Conservation (phyloP, 2,113 vertebrate species). For the Emberiza fucata region DNA sequence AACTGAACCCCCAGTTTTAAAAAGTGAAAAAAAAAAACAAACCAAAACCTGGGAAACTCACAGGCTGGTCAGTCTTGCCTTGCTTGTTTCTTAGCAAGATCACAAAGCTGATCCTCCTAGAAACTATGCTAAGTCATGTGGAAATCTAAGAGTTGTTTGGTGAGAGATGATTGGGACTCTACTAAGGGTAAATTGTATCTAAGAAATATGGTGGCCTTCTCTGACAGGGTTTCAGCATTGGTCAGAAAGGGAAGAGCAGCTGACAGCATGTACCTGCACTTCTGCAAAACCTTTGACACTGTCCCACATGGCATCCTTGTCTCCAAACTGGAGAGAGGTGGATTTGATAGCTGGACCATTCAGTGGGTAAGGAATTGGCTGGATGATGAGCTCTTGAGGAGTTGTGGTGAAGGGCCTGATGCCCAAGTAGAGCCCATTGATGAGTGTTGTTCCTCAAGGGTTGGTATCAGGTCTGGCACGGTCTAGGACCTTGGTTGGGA, state of each 20-base stretch:
- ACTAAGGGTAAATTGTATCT: not conserved
- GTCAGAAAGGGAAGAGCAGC: not conserved
- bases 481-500: not conserved
- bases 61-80: not conserved
- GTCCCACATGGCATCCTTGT: not conserved
- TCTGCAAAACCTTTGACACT: not conserved
- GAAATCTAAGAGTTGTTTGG: not conserved
- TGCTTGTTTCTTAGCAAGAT: not conserved
- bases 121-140: not conserved
- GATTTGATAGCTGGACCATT: not conserved
- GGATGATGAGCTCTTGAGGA: too few relatives aligned
- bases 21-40: not conserved
- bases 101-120: not conserved
- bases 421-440: not conserved
- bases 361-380: not conserved
- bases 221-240: not conserved
- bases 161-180: not conserved
- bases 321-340: not conserved
- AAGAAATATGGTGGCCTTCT: not conserved
- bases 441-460: not conserved
- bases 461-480: accelerated
- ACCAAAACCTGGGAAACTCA: not conserved
- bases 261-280: not conserved
- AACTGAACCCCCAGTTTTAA: not conserved
- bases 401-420: not conserved